These are phyloP conservation scores for Schizopygopsis pylzovi DNA, from an alignment of 2,797 vertebrate genomes.

Conservation along the genomic window DNA sequence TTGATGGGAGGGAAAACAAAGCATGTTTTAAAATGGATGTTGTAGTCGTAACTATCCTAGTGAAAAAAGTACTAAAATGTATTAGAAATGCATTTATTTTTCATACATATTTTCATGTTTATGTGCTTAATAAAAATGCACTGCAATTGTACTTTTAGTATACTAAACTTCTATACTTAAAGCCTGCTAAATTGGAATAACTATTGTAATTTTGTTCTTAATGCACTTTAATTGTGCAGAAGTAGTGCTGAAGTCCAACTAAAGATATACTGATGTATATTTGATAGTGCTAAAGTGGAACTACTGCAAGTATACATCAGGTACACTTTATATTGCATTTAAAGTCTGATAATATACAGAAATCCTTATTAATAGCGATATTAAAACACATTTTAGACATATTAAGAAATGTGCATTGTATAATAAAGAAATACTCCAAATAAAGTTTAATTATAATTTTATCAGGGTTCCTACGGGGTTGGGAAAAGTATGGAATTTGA, in stretches of 20 bases:
- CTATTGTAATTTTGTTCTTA: neutral
- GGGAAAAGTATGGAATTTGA: too few relatives aligned
- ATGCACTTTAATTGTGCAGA: neutral
- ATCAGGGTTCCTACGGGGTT: too few relatives aligned
- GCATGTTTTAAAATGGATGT: constrained; percentile 10
- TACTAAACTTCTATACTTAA: neutral
- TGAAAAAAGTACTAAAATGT: neutral
- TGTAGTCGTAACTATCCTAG: neutral
- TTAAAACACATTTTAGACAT: too few relatives aligned
- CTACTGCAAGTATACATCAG: neutral
- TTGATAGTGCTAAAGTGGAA: neutral
- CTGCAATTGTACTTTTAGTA: neutral
- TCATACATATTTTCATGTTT: too few relatives aligned
- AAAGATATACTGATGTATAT: neutral
- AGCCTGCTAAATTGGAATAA: neutral
- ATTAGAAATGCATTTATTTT: neutral
- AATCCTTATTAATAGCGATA: too few relatives aligned
- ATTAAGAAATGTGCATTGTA: too few relatives aligned
- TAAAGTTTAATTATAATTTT: too few relatives aligned
- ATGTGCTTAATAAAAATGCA: too few relatives aligned
- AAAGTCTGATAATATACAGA: too few relatives aligned
- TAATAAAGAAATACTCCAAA: too few relatives aligned
- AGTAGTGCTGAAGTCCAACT: neutral
- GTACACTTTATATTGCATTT: neutral
- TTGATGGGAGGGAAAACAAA: constrained; percentile 9